Evolutionary conservation across 2,797 vertebrate species (phyloP), one percentile per base, ranked within the genome.

Genomic region (Carapus acus): DNA sequence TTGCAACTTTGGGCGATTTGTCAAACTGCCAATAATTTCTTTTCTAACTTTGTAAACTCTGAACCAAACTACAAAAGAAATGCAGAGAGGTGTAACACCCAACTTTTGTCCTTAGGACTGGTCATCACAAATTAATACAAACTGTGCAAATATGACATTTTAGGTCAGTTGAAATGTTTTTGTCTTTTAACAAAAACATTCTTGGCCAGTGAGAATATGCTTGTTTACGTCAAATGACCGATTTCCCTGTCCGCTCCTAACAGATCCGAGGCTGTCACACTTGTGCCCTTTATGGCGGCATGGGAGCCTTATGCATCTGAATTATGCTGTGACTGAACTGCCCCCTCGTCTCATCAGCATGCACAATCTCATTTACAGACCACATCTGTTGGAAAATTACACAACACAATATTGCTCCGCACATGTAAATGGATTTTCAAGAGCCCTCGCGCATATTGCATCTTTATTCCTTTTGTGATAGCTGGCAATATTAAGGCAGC

Each of bases 361-460:
- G 78, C 68, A 72, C 50, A 73, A 81, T 77, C 78, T 82, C 78
- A 84, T 84, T 83, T 82, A 39, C 68, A 58, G 49, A 61, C 67
- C 66, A 56, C 75, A 59, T 82, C 76, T 73, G 76, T 31, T 74
- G 71, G 66, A 77, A 62, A 71, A 68, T 49, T 65, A 69, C 53
- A 54, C 76, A 29, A 48, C 44, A 61, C 71, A 62, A 80, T 81
- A 83, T 80, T 80, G 71, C 71, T 66, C 73, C 41, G 71, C 54
- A 40, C 49, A 55, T 67, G 63, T 82, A 84, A 85, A 81, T 86
- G 77, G 76, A 79, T 86, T 84, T 81, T 66, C 45, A 18, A 76
- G 70, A 70, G 68, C 80, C 62, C 74, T 61, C 62, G 54, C 72
- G 48, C 72, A 70, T 53, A 80, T 84, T 80, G 82, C 57, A 59